These are phyloP conservation scores for Maniola hyperantus DNA, from an alignment of 2,888 invertebrate species.

Conservation along the genomic window DNA sequence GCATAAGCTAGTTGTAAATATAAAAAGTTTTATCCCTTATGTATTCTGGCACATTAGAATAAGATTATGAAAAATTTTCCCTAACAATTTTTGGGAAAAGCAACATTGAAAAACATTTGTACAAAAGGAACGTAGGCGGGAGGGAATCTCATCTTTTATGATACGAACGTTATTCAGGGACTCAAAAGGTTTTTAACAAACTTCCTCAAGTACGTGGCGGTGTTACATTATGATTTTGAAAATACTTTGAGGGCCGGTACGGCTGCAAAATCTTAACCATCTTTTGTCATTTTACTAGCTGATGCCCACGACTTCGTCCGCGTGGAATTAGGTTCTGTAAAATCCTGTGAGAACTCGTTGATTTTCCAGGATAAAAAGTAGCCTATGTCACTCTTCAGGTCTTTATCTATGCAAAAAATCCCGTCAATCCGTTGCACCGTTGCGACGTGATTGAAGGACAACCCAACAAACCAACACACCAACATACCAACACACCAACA, in stretches of 20 bases:
- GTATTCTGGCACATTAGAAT: background rate
- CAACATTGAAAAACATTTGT: slow-evolving; percentile 14
- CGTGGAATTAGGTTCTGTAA: too few species aligned
- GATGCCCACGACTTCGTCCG: too few species aligned
- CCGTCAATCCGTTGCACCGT: too few species aligned
- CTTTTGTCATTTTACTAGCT: too few species aligned
- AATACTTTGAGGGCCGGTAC: background rate
- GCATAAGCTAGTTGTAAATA: too few species aligned
- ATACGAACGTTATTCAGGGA: slow-evolving; percentile 24
- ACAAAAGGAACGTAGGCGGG: slow-evolving; percentile 11
- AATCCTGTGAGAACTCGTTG: too few species aligned
- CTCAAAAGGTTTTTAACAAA: slow-evolving; percentile 28
- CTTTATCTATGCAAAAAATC: too few species aligned
- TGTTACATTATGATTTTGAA: slow-evolving; percentile 25
- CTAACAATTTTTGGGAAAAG: slow-evolving; percentile 10
- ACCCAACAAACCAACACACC: too few species aligned
- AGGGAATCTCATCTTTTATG: slow-evolving; percentile 20
- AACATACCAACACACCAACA: too few species aligned
- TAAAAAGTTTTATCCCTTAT: background rate
- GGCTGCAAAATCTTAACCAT: background rate
- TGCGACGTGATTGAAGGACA: too few species aligned
- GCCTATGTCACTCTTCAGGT: too few species aligned
- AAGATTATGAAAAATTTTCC: slow-evolving; percentile 3
- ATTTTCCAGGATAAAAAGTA: too few species aligned
- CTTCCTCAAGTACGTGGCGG: slow-evolving; percentile 20